phyloP scores from a whole-genome alignment of 2,113 vertebrate genomes.

The Asarcornis scutulata region DNA sequence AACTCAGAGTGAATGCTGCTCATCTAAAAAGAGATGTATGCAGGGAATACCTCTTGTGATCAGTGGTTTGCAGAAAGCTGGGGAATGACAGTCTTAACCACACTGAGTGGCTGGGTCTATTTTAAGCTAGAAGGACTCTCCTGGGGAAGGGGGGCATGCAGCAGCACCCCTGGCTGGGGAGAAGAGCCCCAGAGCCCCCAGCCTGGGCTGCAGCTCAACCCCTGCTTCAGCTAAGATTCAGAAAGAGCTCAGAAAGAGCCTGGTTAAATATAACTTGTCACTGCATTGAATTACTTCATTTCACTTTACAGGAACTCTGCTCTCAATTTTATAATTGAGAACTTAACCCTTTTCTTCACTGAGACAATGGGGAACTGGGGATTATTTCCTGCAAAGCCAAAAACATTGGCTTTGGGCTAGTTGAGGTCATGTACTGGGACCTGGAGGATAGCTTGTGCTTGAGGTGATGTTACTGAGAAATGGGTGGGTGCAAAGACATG shows the following conservation, averaged over 20 bases:
- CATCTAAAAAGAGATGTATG: background rate
- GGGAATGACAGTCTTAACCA: background rate
- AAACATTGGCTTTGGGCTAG: background rate
- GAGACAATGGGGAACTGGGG: rapidly evolving
- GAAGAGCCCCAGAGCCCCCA: background rate
- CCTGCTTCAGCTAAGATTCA: background rate
- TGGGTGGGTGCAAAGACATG: rapidly evolving
- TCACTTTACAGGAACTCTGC: background rate
- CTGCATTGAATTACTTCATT: background rate
- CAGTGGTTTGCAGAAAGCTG: background rate
- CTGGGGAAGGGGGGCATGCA: background rate
- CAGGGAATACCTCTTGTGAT: background rate
- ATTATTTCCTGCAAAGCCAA: background rate
- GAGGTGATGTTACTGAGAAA: background rate
- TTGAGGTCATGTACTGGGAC: background rate
- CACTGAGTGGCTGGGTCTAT: background rate
- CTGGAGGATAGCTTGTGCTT: background rate
- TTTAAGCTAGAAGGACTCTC: background rate
- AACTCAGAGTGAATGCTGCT: background rate
- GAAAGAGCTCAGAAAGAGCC: background rate
- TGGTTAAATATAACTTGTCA: background rate
- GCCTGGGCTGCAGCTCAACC: background rate
- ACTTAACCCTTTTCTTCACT: background rate
- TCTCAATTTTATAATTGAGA: background rate
- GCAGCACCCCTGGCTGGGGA: background rate